These are phyloP conservation scores for Dasypolia templi DNA, from an alignment of 2,888 invertebrate species.

Conservation along the genomic window DNA sequence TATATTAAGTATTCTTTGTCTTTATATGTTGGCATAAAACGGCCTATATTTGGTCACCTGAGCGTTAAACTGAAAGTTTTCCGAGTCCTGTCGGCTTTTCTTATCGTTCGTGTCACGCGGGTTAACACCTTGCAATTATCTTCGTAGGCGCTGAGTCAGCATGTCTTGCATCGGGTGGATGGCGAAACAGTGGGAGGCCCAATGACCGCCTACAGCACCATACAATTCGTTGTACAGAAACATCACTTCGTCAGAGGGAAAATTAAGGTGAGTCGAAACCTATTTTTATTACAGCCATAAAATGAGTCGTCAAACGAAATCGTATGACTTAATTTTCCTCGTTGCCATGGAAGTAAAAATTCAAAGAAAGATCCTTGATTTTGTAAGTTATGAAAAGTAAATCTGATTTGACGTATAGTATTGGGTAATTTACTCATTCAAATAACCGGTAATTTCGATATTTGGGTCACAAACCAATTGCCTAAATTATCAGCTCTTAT, in stretches of 20 bases:
- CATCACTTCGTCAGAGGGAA: slow-evolving; percentile 85
- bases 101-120: slow-evolving; percentile 64
- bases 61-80: slow-evolving; percentile 51
- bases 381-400: slow-evolving; percentile 23
- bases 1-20: slow-evolving; percentile 35
- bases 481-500: not conserved
- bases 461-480: not conserved
- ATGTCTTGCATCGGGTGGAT: slow-evolving; percentile 86
- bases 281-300: slow-evolving; percentile 38
- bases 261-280: slow-evolving; percentile 78
- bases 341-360: not conserved
- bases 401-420: slow-evolving; percentile 13
- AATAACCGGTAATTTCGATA: not conserved
- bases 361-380: slow-evolving; percentile 8
- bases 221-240: slow-evolving; percentile 85
- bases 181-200: slow-evolving; percentile 79
- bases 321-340: slow-evolving; percentile 37
- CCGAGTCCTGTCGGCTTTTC: slow-evolving; percentile 35
- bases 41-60: slow-evolving; percentile 54
- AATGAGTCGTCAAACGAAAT: slow-evolving; percentile 36
- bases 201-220: slow-evolving; percentile 86
- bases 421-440: slow-evolving; percentile 1
- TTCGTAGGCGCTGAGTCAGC: slow-evolving; percentile 83
- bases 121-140: slow-evolving; percentile 60
- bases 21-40: slow-evolving; percentile 33